These are phyloP conservation scores for Leptosomus discolor DNA, from an alignment of 2,113 vertebrate species.

Conservation along the genomic window DNA sequence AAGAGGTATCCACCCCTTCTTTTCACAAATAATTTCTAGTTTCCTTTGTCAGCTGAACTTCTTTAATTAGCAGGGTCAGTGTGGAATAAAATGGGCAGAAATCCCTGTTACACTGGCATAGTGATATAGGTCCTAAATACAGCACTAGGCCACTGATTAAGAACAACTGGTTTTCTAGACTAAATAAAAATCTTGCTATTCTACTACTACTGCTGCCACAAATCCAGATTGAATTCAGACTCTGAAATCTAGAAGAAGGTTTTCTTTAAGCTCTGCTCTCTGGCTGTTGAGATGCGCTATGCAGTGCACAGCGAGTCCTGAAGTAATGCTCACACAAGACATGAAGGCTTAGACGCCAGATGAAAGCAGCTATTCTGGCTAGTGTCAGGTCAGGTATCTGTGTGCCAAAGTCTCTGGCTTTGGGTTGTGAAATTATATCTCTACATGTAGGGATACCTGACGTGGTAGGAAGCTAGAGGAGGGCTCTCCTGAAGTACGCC, in stretches of 20 bases:
- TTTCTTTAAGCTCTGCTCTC: not conserved
- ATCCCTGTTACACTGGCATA: not conserved
- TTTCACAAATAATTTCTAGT: not conserved
- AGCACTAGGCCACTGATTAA: not conserved
- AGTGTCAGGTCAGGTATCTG: not conserved
- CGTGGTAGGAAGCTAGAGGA: not conserved
- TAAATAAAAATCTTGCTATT: not conserved
- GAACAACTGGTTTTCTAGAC: not conserved
- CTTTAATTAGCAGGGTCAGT: not conserved
- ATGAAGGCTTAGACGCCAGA: not conserved
- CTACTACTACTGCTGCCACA: not conserved
- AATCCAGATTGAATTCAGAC: not conserved
- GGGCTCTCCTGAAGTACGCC: not conserved
- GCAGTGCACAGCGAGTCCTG: rapidly evolving
- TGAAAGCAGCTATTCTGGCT: not conserved
- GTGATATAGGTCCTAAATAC: not conserved
- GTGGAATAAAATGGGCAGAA: not conserved
- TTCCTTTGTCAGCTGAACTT: not conserved
- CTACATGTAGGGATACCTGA: not conserved
- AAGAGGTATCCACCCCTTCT: not conserved
- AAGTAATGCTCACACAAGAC: not conserved
- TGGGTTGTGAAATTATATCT: not conserved
- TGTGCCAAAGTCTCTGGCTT: not conserved
- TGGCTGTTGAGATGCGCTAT: not conserved
- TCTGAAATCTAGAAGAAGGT: not conserved